These are phyloP conservation scores for Camelus dromedarius DNA, from an alignment of 2,113 vertebrate species.

Conservation along the genomic window DNA sequence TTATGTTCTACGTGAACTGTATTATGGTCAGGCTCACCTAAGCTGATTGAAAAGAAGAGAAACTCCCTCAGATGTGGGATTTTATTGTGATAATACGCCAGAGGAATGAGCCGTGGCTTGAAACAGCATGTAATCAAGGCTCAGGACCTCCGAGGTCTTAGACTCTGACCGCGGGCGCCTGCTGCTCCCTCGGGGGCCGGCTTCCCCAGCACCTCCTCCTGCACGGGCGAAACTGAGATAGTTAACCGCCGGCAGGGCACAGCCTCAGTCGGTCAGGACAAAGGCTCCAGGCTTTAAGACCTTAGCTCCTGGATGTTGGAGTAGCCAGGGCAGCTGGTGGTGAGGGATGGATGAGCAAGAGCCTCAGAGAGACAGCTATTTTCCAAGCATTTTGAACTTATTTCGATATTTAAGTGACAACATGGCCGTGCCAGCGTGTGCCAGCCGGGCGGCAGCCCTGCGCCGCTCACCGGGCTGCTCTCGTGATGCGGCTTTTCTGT, in stretches of 20 bases:
- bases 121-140: neutral
- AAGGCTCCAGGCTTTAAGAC: neutral
- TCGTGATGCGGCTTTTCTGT: neutral
- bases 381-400: neutral
- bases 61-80: neutral
- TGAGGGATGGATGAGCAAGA: accelerated
- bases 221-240: neutral
- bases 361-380: neutral
- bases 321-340: too few species aligned
- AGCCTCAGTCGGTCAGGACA: neutral
- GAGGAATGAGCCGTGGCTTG: neutral
- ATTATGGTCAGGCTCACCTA: neutral
- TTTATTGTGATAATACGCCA: neutral
- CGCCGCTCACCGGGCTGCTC: too few species aligned
- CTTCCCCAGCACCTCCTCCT: neutral
- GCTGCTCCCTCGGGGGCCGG: neutral
- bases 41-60: neutral
- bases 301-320: neutral
- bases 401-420: too few species aligned
- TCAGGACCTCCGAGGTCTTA: neutral
- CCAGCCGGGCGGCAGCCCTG: too few species aligned
- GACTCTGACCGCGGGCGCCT: neutral
- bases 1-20: neutral
- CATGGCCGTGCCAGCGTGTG: accelerated
- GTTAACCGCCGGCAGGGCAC: neutral